Conservation (phyloP, 2,113 vertebrate species). For the Alosa alosa region DNA sequence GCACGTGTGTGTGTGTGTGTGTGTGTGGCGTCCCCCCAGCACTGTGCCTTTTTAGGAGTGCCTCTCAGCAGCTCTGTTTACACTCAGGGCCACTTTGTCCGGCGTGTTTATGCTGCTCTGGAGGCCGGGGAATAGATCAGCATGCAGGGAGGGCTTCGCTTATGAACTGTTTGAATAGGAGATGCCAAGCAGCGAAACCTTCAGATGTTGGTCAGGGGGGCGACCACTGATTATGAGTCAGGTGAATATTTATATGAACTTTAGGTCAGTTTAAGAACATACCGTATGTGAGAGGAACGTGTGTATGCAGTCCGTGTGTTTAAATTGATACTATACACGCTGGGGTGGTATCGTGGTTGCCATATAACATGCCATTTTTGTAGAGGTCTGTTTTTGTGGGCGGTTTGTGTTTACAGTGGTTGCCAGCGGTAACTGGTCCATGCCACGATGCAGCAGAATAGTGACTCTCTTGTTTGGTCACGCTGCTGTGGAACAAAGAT, state of each 20-base stretch:
- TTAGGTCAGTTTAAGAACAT: background rate
- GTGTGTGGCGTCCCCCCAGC: constrained; percentile 52
- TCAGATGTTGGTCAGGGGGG: background rate
- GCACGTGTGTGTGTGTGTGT: constrained; percentile 21
- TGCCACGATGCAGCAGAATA: background rate
- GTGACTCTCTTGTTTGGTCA: background rate
- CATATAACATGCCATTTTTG: background rate
- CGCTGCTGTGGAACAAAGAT: background rate
- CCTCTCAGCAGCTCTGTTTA: constrained; percentile 55
- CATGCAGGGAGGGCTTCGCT: background rate
- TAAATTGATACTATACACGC: background rate
- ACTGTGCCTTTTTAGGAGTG: constrained; percentile 63
- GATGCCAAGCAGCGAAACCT: background rate
- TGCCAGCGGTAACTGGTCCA: background rate
- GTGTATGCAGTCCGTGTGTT: background rate
- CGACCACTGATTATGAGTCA: background rate
- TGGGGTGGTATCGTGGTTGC: background rate
- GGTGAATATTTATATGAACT: background rate
- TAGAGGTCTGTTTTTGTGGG: background rate
- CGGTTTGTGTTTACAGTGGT: background rate
- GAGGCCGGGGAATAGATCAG: constrained; percentile 53
- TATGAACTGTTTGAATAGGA: background rate
- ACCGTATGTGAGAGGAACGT: background rate
- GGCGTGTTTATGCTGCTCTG: constrained; percentile 58
- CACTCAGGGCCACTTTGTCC: constrained; percentile 48